Base-by-base conservation (phyloP, 2,888 invertebrate genomes). In the Germaria angustata region DNA sequence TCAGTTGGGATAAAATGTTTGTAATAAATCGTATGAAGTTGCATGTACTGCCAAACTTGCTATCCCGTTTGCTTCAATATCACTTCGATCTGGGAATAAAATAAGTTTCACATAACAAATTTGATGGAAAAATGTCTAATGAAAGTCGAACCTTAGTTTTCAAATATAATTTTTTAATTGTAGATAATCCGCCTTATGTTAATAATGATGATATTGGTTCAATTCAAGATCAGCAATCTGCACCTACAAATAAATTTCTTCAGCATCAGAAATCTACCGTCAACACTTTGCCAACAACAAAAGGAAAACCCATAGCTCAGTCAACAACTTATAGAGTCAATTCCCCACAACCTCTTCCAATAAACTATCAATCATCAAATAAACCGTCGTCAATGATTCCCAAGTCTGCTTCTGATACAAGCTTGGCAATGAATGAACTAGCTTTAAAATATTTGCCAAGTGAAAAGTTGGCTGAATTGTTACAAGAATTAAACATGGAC, bases 371-470 rank as follows among this genome's bases (percentile, higher is more conserved):
- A 41, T 8, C 7, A 11, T 5, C 17, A 2, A 11, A 61, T 15
- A 65, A 61, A 53, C 63, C 63, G 17, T 44, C 13, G 34, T 11
- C 34, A 8, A 46, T 61, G 0, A 49, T 86, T 3, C 44, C 85
- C 8, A 89, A 88, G 20, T 84, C 88, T 0, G 84, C 84, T 34
- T 88, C 89, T 0, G 90, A 90, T n/a, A 87, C 89, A 61, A 91
- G 89, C 57, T 66, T 90, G 80, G 89, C 88, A 2, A 90, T 90
- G 90, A 91, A 89, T 84, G 89, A 91, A 72, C 80, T 90, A 57
- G 90, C 91, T 0, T 78, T 89, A 0, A 90, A 91, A 59, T 90
- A 90, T 82, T 80, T 90, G 46, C 90, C 90, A 0, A 89, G 87
- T 51, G 87, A 87, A 20, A 88, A 89, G 66, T 85, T 90, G 1